These are phyloP conservation scores for Lonchura striata DNA, from an alignment of 2,113 vertebrate species.

Conservation along the genomic window DNA sequence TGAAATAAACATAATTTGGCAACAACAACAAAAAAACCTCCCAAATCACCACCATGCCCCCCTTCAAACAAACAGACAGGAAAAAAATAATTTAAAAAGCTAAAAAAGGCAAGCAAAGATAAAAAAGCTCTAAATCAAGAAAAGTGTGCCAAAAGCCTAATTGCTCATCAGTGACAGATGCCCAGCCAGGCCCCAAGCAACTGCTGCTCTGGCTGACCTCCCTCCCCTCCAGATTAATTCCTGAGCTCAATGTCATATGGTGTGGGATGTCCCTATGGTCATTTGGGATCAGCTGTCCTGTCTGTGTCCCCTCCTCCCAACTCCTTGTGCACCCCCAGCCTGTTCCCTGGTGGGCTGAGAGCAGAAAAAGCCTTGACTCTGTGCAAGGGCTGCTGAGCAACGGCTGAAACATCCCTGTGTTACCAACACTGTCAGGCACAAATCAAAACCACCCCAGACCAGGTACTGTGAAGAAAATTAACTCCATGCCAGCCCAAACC, in stretches of 20 bases:
- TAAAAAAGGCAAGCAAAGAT: neutral
- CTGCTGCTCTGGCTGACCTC: neutral
- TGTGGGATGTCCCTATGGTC: neutral
- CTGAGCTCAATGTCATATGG: neutral
- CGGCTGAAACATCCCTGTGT: neutral
- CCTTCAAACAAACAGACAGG: neutral
- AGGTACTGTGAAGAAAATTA: neutral
- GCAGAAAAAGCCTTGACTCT: neutral
- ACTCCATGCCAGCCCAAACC: neutral
- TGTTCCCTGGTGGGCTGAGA: neutral
- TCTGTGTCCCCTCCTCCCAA: neutral
- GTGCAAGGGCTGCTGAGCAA: neutral
- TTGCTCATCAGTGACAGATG: neutral
- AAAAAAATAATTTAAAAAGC: neutral
- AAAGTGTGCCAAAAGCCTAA: neutral
- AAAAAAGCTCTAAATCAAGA: neutral
- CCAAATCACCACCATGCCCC: rapidly evolving
- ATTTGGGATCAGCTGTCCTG: rapidly evolving
- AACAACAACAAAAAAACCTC: neutral
- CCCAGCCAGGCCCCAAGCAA: neutral
- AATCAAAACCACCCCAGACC: neutral
- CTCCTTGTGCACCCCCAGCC: neutral
- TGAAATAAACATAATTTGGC: neutral
- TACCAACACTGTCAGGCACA: neutral
- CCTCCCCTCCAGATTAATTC: neutral